Evolutionary conservation across 2,888 invertebrate species (phyloP).

Genomic region (Lithophane socia): DNA sequence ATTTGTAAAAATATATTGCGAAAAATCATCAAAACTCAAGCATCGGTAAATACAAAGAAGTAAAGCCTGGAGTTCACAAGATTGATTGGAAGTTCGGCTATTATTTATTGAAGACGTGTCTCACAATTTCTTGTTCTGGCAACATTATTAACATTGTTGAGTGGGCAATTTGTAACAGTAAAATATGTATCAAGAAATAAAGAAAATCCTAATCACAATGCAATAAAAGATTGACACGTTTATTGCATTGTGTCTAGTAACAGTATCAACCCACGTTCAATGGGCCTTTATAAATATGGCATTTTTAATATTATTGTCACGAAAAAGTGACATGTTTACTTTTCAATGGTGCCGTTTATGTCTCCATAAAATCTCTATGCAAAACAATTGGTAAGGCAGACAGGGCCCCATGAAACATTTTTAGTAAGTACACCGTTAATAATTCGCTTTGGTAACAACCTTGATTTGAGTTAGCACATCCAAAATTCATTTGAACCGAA

Average conservation of each 20-base stretch:
- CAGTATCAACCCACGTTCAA: constrained; percentile 2
- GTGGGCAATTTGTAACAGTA: background rate
- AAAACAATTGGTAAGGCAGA: constrained; percentile 26
- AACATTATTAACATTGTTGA: constrained; percentile 20
- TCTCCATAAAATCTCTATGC: constrained; percentile 21
- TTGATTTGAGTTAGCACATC: constrained; percentile 67
- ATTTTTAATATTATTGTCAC: constrained; percentile 37
- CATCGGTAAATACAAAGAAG: constrained; percentile 34
- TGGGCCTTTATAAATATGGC: constrained; percentile 38
- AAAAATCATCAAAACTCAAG: constrained; percentile 40
- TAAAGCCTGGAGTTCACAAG: constrained; percentile 33
- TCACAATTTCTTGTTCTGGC: constrained; percentile 5
- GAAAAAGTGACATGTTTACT: constrained; percentile 16
- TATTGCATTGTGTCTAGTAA: constrained; percentile 20
- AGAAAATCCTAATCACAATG: constrained; percentile 21
- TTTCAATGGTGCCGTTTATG: background rate
- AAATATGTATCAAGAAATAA: constrained; percentile 5
- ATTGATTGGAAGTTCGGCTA: constrained; percentile 7
- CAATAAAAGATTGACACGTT: constrained; percentile 16
- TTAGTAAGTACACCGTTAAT: constrained; percentile 52
- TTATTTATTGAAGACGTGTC: constrained; percentile 1
- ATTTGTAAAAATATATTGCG: constrained; percentile 46
- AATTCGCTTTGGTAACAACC: constrained; percentile 70
- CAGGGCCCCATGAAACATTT: constrained; percentile 34
- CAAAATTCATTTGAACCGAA: constrained; percentile 70